Evolutionary conservation across 2,888 invertebrate genomes (phyloP).

Genomic region (Nowickia ferox): DNA sequence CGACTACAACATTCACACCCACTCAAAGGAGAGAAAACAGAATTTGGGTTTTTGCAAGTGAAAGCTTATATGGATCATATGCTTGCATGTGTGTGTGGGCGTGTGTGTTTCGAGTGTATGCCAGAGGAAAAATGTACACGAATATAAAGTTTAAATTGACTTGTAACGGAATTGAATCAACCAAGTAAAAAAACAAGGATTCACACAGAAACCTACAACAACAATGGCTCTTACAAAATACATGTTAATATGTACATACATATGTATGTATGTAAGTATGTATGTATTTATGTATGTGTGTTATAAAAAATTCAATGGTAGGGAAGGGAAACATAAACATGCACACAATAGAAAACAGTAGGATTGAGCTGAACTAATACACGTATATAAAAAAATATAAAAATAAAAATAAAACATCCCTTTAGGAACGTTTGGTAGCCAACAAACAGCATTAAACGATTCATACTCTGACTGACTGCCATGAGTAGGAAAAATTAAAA

Average conservation of each 20-base stretch:
- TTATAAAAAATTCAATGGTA: constrained; percentile 26
- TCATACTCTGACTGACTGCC: background rate
- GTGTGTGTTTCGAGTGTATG: background rate
- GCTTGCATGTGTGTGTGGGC: background rate
- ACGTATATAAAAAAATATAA: constrained; percentile 10
- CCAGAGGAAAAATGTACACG: constrained; percentile 18
- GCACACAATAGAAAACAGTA: background rate
- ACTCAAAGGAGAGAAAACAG: background rate
- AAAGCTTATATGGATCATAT: background rate
- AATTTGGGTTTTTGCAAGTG: background rate
- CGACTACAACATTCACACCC: background rate
- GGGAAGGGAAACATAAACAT: constrained; percentile 16
- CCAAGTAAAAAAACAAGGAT: constrained; percentile 36
- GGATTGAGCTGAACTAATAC: constrained; percentile 20
- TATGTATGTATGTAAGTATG: no score
- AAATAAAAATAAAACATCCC: constrained; percentile 22
- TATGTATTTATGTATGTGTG: background rate
- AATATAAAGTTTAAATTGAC: constrained; percentile 59
- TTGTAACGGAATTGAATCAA: constrained; percentile 59
- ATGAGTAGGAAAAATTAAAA: background rate
- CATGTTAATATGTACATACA: no score
- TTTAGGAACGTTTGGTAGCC: constrained; percentile 30
- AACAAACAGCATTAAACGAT: constrained; percentile 27
- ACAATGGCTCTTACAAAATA: constrained; percentile 9
- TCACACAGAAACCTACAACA: constrained; percentile 29